A percentile compares a stretch with the other conserved stretches of the same genome.
Evolutionary conservation across 2,888 invertebrate genomes (phyloP).

Genomic region (Parnassius mnemosyne): DNA sequence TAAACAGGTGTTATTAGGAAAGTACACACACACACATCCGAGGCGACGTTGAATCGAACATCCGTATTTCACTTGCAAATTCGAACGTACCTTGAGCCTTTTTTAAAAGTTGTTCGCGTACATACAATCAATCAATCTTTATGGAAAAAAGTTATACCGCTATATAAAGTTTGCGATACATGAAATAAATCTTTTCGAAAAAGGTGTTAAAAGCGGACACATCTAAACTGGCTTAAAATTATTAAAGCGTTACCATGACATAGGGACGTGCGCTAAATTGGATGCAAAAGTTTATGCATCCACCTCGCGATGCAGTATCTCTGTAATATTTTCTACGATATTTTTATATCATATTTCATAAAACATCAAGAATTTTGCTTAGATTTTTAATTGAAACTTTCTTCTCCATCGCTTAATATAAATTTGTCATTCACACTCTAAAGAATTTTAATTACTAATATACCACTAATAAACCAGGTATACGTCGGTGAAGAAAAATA

Average conservation of each 20-base stretch:
- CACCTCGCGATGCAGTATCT: background rate
- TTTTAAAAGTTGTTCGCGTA: constrained; percentile 21
- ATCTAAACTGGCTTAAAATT: constrained; percentile 15
- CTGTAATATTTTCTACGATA: too few relatives aligned
- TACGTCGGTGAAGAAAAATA: too few relatives aligned
- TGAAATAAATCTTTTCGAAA: constrained; percentile 24
- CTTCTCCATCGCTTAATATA: too few relatives aligned
- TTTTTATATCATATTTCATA: constrained; percentile 3
- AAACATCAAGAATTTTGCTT: background rate
- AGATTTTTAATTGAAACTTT: background rate
- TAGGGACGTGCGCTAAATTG: background rate
- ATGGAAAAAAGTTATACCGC: constrained; percentile 19
- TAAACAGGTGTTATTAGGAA: constrained; percentile 6
- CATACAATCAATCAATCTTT: constrained; percentile 27
- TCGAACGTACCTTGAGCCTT: constrained; percentile 12
- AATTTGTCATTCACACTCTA: too few relatives aligned
- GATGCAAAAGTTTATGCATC: constrained; percentile 1
- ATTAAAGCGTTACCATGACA: background rate
- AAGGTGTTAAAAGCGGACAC: constrained; percentile 20
- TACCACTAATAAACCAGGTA: too few relatives aligned
- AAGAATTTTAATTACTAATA: too few relatives aligned
- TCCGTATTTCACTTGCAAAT: constrained; percentile 27
- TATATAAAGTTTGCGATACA: constrained; percentile 24
- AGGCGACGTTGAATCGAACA: constrained; percentile 23
- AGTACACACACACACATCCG: constrained; percentile 21